phyloP scores from a whole-genome alignment of 2,113 vertebrate genomes.

The Anas platyrhynchos region DNA sequence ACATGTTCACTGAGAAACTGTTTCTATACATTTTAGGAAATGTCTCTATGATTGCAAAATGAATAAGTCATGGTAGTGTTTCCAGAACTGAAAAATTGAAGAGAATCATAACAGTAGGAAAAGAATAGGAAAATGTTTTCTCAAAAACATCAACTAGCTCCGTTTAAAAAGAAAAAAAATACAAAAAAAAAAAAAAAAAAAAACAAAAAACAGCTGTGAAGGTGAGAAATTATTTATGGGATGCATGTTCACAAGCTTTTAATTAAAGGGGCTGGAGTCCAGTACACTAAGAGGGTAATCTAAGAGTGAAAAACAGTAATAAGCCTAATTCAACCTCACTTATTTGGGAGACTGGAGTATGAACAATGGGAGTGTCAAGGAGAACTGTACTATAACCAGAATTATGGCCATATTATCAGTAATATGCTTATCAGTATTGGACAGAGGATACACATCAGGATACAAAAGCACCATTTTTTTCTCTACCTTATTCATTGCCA shows the following conservation, averaged over 20 bases:
- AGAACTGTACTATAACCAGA: not conserved
- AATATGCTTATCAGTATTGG: not conserved
- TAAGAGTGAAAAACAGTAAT: not conserved
- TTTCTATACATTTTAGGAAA: not conserved
- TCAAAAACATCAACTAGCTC: not conserved
- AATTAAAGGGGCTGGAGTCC: not conserved
- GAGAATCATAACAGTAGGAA: not conserved
- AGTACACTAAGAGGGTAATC: not conserved
- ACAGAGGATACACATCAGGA: not conserved
- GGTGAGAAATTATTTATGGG: constrained; percentile 18
- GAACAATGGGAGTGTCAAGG: not conserved
- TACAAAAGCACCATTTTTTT: not conserved
- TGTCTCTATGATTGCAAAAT: not conserved
- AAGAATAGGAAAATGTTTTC: not conserved
- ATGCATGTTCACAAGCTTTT: not conserved
- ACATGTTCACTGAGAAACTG: not conserved
- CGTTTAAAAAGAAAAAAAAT: no score
- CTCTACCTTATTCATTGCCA: not conserved
- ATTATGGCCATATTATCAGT: not conserved
- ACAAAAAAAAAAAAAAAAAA: no score
- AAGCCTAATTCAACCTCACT: not conserved
- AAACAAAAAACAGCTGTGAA: not conserved
- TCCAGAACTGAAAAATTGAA: not conserved
- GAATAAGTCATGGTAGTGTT: not conserved
- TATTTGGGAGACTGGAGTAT: not conserved